Evolutionary conservation across 1,140 invertebrate species (phyloP), one percentile per base, ranked within the genome.

Genomic region (Heliconius himera): DNA sequence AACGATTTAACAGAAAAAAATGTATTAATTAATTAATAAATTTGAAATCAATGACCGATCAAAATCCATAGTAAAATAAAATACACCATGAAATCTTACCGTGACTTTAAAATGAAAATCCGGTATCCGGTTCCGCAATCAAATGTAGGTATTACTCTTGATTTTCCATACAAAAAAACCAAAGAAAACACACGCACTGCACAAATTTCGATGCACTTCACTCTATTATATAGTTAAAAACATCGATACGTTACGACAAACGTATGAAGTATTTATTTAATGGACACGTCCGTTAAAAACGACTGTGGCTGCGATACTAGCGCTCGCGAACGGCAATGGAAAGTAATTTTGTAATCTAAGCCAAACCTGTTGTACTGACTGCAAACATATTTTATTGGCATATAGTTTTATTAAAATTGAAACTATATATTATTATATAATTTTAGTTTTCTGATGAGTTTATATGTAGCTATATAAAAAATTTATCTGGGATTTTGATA

Each of bases 241-340:
- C 87, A 87, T 87, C 86, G 84, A 85, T 88, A 88, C 85, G 84
- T 41, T 84, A 84, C 88, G 89, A 88, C 83, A 85, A 87, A 89
- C 84, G 87, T 89, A 86, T 88, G 81, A 86, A 74, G 76, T 54
- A 80, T 8, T 83, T 60, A 74, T 76, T 76, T 77, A 79, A 73
- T 70, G n/a, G n/a, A 73, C n/a, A 84, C 88, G 87, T 90, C 79
- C 82, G 74, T 33, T 54, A 70, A 51, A 70, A 41, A 51, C 80
- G 81, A 76, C 83, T 84, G 36, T 60, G 16, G 49, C 33, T 8
- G 72, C 77, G 80, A 81, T 79, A 83, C 82, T 83, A 83, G 79
- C 79, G 79, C 74, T 41, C 70, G 77, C 20, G 77, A 41, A 56
- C 79, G 75, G 74, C 9, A 29, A 49, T 60, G 41, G 70, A 60